Conservation (phyloP, 2,797 vertebrate species). For the Corythornis leucogaster region DNA sequence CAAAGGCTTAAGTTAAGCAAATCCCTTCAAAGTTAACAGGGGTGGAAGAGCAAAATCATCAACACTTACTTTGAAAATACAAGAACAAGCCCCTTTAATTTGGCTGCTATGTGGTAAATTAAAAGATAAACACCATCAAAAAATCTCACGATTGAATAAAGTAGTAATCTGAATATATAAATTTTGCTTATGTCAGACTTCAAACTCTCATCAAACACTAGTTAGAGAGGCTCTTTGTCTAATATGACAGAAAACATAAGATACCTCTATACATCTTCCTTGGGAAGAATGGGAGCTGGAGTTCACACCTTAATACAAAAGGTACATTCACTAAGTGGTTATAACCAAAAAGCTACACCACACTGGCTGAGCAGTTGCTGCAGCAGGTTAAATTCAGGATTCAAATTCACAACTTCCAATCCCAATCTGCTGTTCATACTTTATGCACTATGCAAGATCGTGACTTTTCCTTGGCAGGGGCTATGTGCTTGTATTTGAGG, state of each 20-base stretch:
- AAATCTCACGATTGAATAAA: accelerated
- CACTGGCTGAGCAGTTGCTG: no score
- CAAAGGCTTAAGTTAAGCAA: not conserved
- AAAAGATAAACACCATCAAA: not conserved
- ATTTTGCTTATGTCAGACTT: not conserved
- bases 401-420: not conserved
- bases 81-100: not conserved
- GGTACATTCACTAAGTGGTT: not conserved
- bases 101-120: accelerated
- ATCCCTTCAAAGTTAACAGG: not conserved
- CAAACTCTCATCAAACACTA: not conserved
- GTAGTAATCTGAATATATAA: accelerated
- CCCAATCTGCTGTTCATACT: not conserved
- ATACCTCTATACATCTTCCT: not conserved
- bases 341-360: no score
- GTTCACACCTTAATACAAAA: not conserved
- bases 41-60: not conserved
- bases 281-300: not conserved
- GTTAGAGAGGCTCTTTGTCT: not conserved
- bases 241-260: accelerated
- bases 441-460: not conserved
- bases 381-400: not conserved
- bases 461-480: not conserved
- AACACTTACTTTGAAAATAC: not conserved
- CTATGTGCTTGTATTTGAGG: not conserved